Evolutionary conservation across 2,113 vertebrate species (phyloP).

Genomic region (Mormoops blainvillei): DNA sequence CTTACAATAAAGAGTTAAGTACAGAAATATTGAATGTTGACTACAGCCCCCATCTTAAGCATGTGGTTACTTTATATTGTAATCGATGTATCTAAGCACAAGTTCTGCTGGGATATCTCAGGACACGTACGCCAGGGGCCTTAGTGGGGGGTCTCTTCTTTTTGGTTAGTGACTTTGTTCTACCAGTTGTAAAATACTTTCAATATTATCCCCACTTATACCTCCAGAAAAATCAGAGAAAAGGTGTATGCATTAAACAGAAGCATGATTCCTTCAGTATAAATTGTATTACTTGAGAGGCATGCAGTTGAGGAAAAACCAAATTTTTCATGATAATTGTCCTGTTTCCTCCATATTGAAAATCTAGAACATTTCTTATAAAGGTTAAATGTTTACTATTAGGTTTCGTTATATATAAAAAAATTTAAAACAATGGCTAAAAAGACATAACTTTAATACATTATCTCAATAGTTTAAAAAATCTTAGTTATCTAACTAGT

Average conservation of each 20-base stretch:
- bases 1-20: not conserved
- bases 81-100: not conserved
- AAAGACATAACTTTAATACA: not conserved
- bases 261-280: not conserved
- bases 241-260: not conserved
- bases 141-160: not conserved
- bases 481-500: not conserved
- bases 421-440: not conserved
- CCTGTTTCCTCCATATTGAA: not conserved
- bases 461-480: not conserved
- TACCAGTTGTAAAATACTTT: not conserved
- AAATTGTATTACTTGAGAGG: not conserved
- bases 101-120: not conserved
- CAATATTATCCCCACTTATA: not conserved
- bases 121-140: too few relatives aligned
- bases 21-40: not conserved
- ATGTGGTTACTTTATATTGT: not conserved
- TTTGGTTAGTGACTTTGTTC: not conserved
- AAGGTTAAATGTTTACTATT: not conserved
- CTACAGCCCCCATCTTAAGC: not conserved
- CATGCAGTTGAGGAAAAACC: not conserved
- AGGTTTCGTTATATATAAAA: conserved; percentile 1
- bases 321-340: not conserved
- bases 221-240: not conserved
- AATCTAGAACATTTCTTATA: not conserved